Percentiles rank a stretch among this genome's conserved stretches.
Evolutionary conservation across 2,888 invertebrate genomes (phyloP).

Genomic region (Diabrotica balteata): DNA sequence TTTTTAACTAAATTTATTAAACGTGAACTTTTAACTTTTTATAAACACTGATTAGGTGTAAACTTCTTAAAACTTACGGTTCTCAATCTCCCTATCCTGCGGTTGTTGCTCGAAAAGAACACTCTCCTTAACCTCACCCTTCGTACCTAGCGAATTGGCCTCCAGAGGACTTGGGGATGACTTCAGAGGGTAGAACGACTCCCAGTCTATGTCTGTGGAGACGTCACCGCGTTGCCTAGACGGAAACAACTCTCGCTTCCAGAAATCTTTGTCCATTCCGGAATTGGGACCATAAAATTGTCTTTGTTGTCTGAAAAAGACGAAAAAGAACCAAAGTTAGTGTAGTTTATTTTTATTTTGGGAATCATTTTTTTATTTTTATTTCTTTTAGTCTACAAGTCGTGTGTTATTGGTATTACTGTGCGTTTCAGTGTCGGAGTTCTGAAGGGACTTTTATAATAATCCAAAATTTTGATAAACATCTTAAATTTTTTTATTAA

Average conservation of each 20-base stretch:
- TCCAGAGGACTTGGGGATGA: neutral
- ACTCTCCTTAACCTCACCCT: neutral
- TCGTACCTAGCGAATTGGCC: neutral
- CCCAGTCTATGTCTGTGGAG: conserved; percentile 2
- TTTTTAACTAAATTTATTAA: too few relatives aligned
- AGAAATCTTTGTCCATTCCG: conserved; percentile 28
- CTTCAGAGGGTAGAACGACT: conserved; percentile 1
- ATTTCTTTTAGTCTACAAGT: too few relatives aligned
- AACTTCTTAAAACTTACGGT: conserved; percentile 1
- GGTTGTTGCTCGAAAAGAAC: conserved; percentile 10
- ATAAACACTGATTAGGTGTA: too few relatives aligned
- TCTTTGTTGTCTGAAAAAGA: neutral
- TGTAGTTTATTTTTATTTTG: too few relatives aligned
- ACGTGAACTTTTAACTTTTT: too few relatives aligned
- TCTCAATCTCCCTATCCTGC: conserved; percentile 8
- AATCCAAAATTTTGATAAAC: too few relatives aligned
- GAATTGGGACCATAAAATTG: conserved; percentile 22
- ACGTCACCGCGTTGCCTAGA: conserved; percentile 8
- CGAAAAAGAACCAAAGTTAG: neutral
- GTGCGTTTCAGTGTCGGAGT: too few relatives aligned
- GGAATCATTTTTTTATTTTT: too few relatives aligned
- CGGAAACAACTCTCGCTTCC: conserved; percentile 27
- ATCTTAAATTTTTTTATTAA: too few relatives aligned
- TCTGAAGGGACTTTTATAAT: too few relatives aligned
- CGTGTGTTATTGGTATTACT: too few relatives aligned